Conservation (phyloP, 2,113 vertebrate species). For the Pelobates fuscus region DNA sequence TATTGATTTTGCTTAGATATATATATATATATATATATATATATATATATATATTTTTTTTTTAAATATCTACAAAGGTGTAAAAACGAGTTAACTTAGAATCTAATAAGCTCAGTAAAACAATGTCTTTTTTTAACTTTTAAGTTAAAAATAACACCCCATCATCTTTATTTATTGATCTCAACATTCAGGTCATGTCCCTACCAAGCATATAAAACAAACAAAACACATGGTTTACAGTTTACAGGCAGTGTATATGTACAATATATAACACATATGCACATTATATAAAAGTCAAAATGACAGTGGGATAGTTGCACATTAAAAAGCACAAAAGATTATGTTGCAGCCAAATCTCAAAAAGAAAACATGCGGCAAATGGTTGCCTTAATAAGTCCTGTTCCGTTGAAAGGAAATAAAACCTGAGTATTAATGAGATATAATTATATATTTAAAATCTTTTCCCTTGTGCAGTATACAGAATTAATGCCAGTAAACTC, state of each 20-base stretch:
- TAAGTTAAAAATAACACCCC: no score
- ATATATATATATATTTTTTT: no score
- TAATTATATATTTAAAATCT: constrained; percentile 95
- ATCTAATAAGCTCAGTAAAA: no score
- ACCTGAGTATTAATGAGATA: constrained; percentile 93
- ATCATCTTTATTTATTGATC: no score
- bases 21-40: no score
- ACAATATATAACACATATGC: neutral
- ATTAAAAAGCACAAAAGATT: constrained; percentile 64
- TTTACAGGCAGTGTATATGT: neutral
- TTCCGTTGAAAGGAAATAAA: constrained; percentile 89
- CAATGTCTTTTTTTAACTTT: no score
- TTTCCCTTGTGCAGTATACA: constrained; percentile 92
- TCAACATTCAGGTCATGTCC: no score
- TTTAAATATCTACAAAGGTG: no score
- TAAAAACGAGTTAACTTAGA: no score
- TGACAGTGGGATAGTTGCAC: constrained; percentile 58
- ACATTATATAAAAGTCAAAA: constrained; percentile 1
- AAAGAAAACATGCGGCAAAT: constrained; percentile 80
- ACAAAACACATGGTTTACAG: no score
- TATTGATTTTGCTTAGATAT: no score
- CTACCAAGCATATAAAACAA: no score
- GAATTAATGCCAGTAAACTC: constrained; percentile 94
- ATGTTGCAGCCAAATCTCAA: constrained; percentile 61
- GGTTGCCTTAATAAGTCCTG: constrained; percentile 87